phyloP scores from a whole-genome alignment of 2,888 invertebrate species.

The Vannuccia rotundouncinata region DNA sequence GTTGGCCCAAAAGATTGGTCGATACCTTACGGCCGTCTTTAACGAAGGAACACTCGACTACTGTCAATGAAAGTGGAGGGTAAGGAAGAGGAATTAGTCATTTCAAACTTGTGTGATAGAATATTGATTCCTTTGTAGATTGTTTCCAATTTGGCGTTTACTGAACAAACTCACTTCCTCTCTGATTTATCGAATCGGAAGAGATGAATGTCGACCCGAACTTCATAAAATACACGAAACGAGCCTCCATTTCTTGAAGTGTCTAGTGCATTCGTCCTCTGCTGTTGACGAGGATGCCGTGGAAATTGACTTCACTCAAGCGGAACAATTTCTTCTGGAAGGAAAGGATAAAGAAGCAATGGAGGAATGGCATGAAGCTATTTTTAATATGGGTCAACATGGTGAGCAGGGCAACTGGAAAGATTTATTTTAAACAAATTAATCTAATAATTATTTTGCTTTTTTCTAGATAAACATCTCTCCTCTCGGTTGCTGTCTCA shows the following conservation, averaged over 20 bases:
- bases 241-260: neutral
- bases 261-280: neutral
- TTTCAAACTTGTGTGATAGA: neutral
- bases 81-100: neutral
- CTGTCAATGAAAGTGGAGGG: neutral
- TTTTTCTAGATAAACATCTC: constrained; percentile 24
- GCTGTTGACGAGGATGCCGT: neutral
- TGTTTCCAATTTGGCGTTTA: neutral
- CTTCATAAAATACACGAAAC: neutral
- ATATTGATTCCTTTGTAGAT: too few relatives aligned
- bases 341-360: constrained; percentile 25
- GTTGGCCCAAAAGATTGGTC: neutral
- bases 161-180: neutral
- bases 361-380: constrained; percentile 19
- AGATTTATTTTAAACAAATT: too few relatives aligned
- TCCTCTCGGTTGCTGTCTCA: constrained; percentile 44
- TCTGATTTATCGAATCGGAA: neutral
- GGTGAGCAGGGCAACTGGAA: too few relatives aligned
- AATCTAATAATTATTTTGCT: too few relatives aligned
- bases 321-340: constrained; percentile 12
- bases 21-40: neutral
- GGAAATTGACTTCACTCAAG: neutral
- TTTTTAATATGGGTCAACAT: too few relatives aligned
- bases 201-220: neutral
- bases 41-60: neutral